Evolutionary conservation across 2,113 vertebrate species (phyloP), one percentile per base, ranked within the genome.

Genomic region (Collichthys lucidus): DNA sequence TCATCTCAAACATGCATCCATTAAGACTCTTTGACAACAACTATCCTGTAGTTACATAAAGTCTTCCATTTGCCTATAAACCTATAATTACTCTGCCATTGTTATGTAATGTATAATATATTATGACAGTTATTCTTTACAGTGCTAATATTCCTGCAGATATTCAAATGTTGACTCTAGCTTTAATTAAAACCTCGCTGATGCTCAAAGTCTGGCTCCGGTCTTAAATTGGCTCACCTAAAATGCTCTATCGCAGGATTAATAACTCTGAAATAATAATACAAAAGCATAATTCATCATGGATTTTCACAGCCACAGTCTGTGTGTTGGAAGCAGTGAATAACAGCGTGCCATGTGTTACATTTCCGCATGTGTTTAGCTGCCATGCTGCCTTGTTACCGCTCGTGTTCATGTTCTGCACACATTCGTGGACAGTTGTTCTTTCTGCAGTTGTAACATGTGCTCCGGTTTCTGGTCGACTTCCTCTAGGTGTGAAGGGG

Each of bases 401-500:
- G 66, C 53, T 89, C 64, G 20, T 56, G 74, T 70, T 88, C 65
- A 15, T 65, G 57, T 78, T 83, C 61, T 40, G 42, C 69, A 82
- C 73, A 75, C 67, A 22, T 73, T 68, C 6, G 24, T 22, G 76
- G 81, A 71, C 79, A 76, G 79, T 83, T 79, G 85, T 80, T 90
- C 78, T 76, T 55, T 82, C 69, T 75, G 11, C 62, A 69, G 69
- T 62, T 56, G 74, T 53, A 79, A 74, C 84, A 79, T 74, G 83
- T 81, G 70, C 75, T 84, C 61, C 82, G 63, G 71, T 85, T 89
- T 82, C 83, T 85, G 79, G 42, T 67, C 24, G 17, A 88, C 88
- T 91, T 93, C 90, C 88, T 89, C 82, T 83, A 79, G 86, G 91
- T 85, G 91, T 55, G 73, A 84, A 57, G 75, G 83, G 82, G 86